Evolutionary conservation across 37 sponge, comb jelly and placozoan genomes (phyloP).

Genomic region (Haliclona indistincta): DNA sequence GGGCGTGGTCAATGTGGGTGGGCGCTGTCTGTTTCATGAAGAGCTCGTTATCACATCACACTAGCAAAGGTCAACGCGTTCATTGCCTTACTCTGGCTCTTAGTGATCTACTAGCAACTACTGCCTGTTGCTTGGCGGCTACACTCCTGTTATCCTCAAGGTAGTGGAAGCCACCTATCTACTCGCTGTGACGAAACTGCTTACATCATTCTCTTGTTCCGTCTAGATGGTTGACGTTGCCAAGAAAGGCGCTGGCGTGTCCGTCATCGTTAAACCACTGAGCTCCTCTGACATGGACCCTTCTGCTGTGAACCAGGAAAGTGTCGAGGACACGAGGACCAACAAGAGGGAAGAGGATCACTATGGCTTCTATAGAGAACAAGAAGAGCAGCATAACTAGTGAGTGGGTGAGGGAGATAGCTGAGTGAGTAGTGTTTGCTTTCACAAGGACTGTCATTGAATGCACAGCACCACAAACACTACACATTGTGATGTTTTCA

Average conservation of each 20-base stretch:
- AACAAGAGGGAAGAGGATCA: conserved; percentile 38
- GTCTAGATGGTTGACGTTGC: not conserved
- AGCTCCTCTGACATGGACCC: not conserved
- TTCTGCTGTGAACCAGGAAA: not conserved
- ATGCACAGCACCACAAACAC: too few species aligned
- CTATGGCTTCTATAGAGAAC: conserved; percentile 65
- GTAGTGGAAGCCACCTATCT: too few species aligned
- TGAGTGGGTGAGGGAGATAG: conserved; percentile 10
- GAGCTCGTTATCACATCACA: too few species aligned
- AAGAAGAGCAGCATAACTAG: conserved; percentile 43
- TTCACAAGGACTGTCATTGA: not conserved
- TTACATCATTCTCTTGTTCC: not conserved
- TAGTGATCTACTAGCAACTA: too few species aligned
- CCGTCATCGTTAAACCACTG: not conserved
- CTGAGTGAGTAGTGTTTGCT: not conserved
- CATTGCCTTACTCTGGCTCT: too few species aligned
- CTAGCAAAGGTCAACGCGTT: too few species aligned
- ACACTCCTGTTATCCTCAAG: too few species aligned
- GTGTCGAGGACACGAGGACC: not conserved
- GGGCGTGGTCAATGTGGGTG: too few species aligned
- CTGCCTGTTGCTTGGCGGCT: too few species aligned
- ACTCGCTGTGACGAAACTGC: too few species aligned
- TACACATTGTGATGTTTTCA: too few species aligned
- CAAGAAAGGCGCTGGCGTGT: not conserved
- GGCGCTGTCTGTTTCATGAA: too few species aligned